phyloP scores from a whole-genome alignment of 2,888 invertebrate species.

The Chymomyza amoena region DNA sequence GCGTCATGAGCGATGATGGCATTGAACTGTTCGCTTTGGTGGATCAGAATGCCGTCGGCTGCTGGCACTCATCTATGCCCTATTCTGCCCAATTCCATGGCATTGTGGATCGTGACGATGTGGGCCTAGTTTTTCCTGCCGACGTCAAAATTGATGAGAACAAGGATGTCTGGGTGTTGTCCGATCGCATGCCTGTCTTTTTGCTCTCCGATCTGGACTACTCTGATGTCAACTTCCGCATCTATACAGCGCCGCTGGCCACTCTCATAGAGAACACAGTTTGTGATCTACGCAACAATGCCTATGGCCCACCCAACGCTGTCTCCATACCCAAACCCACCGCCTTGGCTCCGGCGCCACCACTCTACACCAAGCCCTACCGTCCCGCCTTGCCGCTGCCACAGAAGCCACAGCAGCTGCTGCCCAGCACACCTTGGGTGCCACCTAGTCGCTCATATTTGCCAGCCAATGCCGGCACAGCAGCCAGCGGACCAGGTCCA shows the following conservation, averaged over 20 bases:
- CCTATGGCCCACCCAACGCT: constrained; percentile 66
- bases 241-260: constrained; percentile 85
- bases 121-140: constrained; percentile 87
- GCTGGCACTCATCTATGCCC: constrained; percentile 87
- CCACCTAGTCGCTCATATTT: constrained; percentile 39
- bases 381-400: constrained; percentile 40
- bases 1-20: constrained; percentile 87
- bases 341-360: constrained; percentile 21
- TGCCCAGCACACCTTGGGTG: constrained; percentile 34
- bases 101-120: constrained; percentile 87
- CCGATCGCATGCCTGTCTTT: constrained; percentile 90
- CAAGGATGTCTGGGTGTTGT: constrained; percentile 88
- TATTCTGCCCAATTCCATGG: constrained; percentile 84
- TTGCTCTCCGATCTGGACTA: constrained; percentile 85
- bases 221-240: constrained; percentile 88
- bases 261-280: constrained; percentile 85
- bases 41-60: constrained; percentile 90
- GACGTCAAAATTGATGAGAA: constrained; percentile 88
- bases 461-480: constrained; percentile 26
- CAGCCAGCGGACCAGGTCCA: background rate
- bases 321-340: constrained; percentile 54
- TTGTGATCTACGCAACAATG: constrained; percentile 81
- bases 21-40: constrained; percentile 88
- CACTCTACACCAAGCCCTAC: constrained; percentile 55
- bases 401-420: constrained; percentile 45